Evolutionary conservation across 2,113 vertebrate species (phyloP).

Genomic region (Hyla sarda): DNA sequence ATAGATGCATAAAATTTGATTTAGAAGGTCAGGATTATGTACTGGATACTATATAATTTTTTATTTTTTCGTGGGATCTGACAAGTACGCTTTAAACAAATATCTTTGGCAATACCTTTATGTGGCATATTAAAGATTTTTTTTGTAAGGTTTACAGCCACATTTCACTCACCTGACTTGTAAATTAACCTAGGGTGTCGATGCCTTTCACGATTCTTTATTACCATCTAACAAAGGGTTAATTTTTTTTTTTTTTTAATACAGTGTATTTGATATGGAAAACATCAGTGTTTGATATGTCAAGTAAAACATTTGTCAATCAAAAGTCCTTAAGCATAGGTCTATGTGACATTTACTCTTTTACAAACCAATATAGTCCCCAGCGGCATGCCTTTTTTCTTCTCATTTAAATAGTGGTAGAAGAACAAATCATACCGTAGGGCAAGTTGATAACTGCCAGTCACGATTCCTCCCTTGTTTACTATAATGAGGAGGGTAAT

Average conservation of each 20-base stretch:
- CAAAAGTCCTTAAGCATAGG: constrained; percentile 85
- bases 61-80: no score
- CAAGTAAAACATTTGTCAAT: constrained; percentile 93
- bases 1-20: no score
- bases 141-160: no score
- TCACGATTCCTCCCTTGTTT: constrained; percentile 85
- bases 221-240: constrained; percentile 24
- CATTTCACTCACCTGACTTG: not conserved
- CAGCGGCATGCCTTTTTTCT: constrained; percentile 82
- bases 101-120: no score
- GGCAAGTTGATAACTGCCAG: constrained; percentile 87
- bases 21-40: no score
- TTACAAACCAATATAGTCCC: constrained; percentile 83
- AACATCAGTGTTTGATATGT: constrained; percentile 88
- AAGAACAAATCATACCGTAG: constrained; percentile 84
- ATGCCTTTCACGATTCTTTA: not conserved
- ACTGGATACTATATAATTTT: no score
- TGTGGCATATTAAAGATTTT: not conserved
- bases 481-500: constrained; percentile 90
- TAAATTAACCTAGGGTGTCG: not conserved
- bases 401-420: constrained; percentile 84
- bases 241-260: constrained; percentile 75
- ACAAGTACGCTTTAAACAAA: no score
- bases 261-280: constrained; percentile 81
- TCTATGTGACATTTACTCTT: constrained; percentile 91